phyloP scores from a whole-genome alignment of 2,113 vertebrate genomes.

The Tretioscincus oriximinensis region DNA sequence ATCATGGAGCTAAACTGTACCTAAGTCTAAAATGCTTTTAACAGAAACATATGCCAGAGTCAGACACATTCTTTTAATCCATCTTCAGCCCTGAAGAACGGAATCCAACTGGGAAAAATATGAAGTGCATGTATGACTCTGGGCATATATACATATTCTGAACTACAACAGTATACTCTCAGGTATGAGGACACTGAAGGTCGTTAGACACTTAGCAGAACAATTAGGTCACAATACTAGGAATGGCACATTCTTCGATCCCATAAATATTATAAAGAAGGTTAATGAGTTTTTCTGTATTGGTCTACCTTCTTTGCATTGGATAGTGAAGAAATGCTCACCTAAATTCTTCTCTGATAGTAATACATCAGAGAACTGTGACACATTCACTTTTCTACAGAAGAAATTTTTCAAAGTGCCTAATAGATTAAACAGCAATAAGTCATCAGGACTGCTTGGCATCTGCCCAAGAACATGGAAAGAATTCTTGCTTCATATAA shows the following conservation, averaged over 20 bases:
- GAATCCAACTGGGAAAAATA: no score
- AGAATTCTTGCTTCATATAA: not conserved
- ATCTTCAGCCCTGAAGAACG: no score
- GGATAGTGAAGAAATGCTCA: not conserved
- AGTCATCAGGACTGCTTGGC: conserved; percentile 7
- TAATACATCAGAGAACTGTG: conserved; percentile 5
- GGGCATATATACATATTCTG: not conserved
- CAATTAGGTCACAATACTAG: not conserved
- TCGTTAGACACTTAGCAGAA: not conserved
- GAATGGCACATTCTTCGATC: not conserved
- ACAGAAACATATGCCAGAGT: not conserved
- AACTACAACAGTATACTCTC: not conserved
- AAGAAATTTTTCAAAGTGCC: not conserved
- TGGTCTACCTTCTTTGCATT: not conserved
- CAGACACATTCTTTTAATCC: no score
- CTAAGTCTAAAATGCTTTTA: not conserved
- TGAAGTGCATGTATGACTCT: no score
- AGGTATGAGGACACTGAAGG: not conserved
- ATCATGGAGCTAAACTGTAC: not conserved
- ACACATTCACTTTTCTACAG: conserved; percentile 4
- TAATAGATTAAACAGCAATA: conserved; percentile 13
- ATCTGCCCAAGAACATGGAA: not conserved
- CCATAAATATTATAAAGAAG: not conserved
- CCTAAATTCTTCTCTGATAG: not conserved
- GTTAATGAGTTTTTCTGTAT: not conserved